Evolutionary conservation across 2,797 vertebrate genomes (phyloP), one percentile per base, ranked within the genome.

Genomic region (Pseudomugil tenellus): DNA sequence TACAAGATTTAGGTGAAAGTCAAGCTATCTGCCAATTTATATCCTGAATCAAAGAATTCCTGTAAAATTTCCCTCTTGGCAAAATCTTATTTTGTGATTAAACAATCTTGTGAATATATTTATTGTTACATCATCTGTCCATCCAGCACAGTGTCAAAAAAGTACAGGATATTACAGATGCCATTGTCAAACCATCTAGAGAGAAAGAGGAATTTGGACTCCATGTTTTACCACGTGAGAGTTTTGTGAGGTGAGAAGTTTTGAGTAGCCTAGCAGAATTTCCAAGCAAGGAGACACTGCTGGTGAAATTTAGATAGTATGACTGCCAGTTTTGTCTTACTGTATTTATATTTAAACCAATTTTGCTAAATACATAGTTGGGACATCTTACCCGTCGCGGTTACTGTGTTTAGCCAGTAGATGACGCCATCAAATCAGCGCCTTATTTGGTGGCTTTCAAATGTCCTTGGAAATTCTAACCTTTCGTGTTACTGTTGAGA

Each of bases 391-490:
- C 29, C 23, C 23, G 11, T 6, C 1, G 12, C 14, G 5, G 48
- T 51, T 6, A 10, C 12, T 13, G 23, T 29, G 26, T 28, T 41
- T 46, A 0, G 1, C 65, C 80, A 75, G 53, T 29, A 86, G 84
- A 25, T 67, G 82, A 74, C 63, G 67, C 10, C 48, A 48, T 34
- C 4, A 32, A 26, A 19, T 12, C 2, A 25, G 46, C 23, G 13
- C 5, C 26, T 58, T 1, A n/a, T 3, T 4, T 11, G 9, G 68
- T 0, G 72, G 78, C 68, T 13, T 81, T 83, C 35, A 66, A 0
- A 0, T 3, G 13, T 4, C 11, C 17, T 63, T 2, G 61, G 56
- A 41, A 56, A 34, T 65, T 46, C 19, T 13, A 52, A 0, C 14
- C 25, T 49, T 6, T 0, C 4, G 25, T 4, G 3, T 21, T 3